Conservation (phyloP, 2,888 invertebrate genomes). For the Volucella inflata region DNA sequence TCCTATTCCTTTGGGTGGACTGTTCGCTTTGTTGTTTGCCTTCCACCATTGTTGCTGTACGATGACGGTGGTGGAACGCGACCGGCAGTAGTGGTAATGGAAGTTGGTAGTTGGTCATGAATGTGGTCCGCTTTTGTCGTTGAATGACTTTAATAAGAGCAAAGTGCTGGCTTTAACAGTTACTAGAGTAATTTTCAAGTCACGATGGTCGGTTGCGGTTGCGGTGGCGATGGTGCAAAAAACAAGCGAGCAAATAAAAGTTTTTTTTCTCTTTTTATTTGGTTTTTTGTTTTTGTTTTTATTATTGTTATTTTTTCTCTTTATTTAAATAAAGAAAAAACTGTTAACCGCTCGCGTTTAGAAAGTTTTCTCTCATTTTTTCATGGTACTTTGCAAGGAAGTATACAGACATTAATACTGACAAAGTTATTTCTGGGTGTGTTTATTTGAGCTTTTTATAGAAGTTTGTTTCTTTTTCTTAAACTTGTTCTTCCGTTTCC, state of each 20-base stretch:
- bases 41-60: slow-evolving; percentile 32
- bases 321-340: slow-evolving; percentile 33
- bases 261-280: not conserved
- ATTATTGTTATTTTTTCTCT: too few relatives aligned
- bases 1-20: slow-evolving; percentile 44
- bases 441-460: slow-evolving; percentile 44
- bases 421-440: slow-evolving; percentile 48
- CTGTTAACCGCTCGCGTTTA: slow-evolving; percentile 33
- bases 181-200: slow-evolving; percentile 39
- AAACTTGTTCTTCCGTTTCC: not conserved
- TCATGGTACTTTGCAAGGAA: slow-evolving; percentile 45
- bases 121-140: slow-evolving; percentile 27
- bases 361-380: slow-evolving; percentile 47
- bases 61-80: slow-evolving; percentile 7
- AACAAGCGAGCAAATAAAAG: slow-evolving; percentile 33
- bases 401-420: slow-evolving; percentile 54
- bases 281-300: too few relatives aligned
- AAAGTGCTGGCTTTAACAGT: slow-evolving; percentile 50
- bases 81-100: not conserved
- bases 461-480: slow-evolving; percentile 23
- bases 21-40: slow-evolving; percentile 51
- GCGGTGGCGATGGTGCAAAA: slow-evolving; percentile 19
- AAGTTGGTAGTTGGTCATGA: slow-evolving; percentile 23
- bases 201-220: slow-evolving; percentile 30
- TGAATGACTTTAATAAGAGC: slow-evolving; percentile 32